These are phyloP conservation scores for Numida meleagris DNA, from an alignment of 2,113 vertebrate genomes.

Conservation along the genomic window DNA sequence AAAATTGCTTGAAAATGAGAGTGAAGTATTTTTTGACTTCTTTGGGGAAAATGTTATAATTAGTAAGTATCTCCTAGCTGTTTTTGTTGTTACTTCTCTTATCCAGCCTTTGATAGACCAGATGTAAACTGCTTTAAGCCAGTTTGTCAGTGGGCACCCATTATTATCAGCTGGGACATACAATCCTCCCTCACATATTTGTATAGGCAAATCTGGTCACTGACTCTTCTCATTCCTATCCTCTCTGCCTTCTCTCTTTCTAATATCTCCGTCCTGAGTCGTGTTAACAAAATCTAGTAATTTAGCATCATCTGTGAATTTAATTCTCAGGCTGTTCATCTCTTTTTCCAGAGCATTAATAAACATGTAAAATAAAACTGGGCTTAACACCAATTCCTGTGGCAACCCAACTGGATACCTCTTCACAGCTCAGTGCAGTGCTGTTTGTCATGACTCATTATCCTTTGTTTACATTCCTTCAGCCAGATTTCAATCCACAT, in stretches of 20 bases:
- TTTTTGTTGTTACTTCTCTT: neutral
- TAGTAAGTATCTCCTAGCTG: neutral
- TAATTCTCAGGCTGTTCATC: constrained; percentile 12
- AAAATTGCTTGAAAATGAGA: neutral
- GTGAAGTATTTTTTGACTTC: neutral
- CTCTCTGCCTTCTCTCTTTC: neutral
- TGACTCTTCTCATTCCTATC: neutral
- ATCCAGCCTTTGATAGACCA: neutral
- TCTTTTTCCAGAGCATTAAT: constrained; percentile 42
- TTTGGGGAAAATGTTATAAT: neutral
- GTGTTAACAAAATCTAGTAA: neutral
- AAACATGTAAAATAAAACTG: constrained; percentile 41
- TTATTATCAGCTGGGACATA: neutral
- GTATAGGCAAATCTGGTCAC: neutral
- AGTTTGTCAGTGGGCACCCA: neutral
- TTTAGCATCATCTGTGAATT: neutral
- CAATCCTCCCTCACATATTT: neutral
- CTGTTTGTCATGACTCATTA: constrained; percentile 40
- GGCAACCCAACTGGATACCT: constrained; percentile 6
- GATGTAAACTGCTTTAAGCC: neutral
- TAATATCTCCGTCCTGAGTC: neutral
- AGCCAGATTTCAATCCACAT: constrained; percentile 1
- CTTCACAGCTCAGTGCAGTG: neutral
- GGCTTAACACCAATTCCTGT: constrained; percentile 2
- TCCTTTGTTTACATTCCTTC: constrained; percentile 21